Evolutionary conservation across 2,113 vertebrate species (phyloP).

Genomic region (Capra hircus): DNA sequence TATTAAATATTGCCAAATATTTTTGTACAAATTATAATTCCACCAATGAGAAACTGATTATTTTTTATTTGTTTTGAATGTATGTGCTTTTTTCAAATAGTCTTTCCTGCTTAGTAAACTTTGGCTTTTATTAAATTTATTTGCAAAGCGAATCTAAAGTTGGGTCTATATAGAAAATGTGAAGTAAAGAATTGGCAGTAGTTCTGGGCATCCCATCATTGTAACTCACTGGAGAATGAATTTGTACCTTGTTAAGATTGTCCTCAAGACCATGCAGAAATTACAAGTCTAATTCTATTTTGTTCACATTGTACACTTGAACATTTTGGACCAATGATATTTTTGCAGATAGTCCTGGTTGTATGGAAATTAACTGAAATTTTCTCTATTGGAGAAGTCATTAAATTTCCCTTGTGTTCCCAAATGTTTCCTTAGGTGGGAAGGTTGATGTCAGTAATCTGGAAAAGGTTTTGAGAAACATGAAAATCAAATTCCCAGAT

Average conservation of each 20-base stretch:
- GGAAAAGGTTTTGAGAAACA: constrained; percentile 21
- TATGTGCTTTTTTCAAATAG: neutral
- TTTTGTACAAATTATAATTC: too few species aligned
- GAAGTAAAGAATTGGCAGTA: neutral
- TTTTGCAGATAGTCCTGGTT: neutral
- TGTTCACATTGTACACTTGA: neutral
- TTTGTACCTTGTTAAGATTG: neutral
- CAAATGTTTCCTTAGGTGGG: constrained; percentile 44
- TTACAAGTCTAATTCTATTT: neutral
- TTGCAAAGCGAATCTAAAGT: constrained; percentile 20
- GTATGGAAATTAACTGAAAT: neutral
- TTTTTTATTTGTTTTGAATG: neutral
- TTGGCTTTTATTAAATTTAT: neutral
- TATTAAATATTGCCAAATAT: too few species aligned
- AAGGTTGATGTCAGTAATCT: constrained; percentile 40
- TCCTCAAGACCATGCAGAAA: neutral
- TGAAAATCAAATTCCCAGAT: constrained; percentile 45
- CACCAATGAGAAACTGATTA: neutral
- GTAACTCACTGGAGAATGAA: neutral
- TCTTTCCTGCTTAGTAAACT: neutral
- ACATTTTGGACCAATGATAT: neutral
- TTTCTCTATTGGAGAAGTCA: neutral
- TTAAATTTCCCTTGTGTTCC: neutral
- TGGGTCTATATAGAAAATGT: neutral
- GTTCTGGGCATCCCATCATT: neutral